Evolutionary conservation across 1,140 invertebrate species (phyloP), one percentile per base, ranked within the genome.

Genomic region (Apis cerana): DNA sequence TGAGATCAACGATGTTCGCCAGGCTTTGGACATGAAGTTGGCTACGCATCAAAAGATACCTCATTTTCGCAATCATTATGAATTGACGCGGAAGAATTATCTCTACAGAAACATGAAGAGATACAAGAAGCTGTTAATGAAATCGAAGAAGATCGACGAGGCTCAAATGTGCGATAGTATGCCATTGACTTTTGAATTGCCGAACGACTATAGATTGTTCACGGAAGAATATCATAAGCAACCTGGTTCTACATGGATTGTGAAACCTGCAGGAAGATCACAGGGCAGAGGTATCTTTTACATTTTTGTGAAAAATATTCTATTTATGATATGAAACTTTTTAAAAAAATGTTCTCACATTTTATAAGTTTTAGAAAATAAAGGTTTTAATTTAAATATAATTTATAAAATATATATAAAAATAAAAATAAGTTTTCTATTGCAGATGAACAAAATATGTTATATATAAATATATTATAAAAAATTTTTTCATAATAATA

Each of bases 31-130:
- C 10, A 75, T 68, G 13, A 87, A 90, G 43, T 71, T 94, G 0
- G 77, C 82, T n/a, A 76, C 90, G 1, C 70, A 91, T 15, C 94
- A 95, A 61, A 88, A 80, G 17, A 88, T 92, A 15, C 86, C 91
- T 1, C 91, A 92, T 59, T 96, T 96, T 85, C 94, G 95, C 8
- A 96, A 96, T 82, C 95, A 95, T 87, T 94, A 95, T 81, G 95
- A 96, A 85, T 90, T 96, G 43, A 96, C 95, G 7, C 91, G 95
- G 15, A 96, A 96, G 88, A 95, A 96, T 89, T 91, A 95, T 43
- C 94, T 96, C 84, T 94, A 94, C 61, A 95, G 96, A 79, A 96
- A 96, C 87, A 92, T 96, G 56, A 95, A 95, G 79, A 90, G 95
- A 77, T 95, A 94, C 71, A 93, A 91, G 85, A 91, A 89, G 23